These are phyloP conservation scores for Mycteria americana DNA, from an alignment of 2,797 vertebrate genomes.

Conservation along the genomic window DNA sequence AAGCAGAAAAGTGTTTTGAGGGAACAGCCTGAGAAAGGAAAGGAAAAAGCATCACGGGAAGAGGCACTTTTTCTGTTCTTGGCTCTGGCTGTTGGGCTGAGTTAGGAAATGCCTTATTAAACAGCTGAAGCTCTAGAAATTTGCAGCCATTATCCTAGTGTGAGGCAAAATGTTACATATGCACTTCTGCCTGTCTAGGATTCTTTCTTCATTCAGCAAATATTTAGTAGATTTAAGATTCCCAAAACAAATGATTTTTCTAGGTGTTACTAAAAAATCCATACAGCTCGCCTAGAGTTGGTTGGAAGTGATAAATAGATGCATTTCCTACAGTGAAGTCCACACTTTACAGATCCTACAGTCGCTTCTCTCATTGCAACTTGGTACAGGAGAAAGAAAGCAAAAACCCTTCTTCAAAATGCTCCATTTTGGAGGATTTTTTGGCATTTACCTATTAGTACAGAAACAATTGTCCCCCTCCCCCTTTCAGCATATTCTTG, in stretches of 20 bases:
- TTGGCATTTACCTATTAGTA: not conserved
- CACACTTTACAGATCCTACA: not conserved
- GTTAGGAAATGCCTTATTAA: not conserved
- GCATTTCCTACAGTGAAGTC: not conserved
- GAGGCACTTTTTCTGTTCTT: not conserved
- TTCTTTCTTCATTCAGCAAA: not conserved
- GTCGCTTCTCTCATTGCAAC: not conserved
- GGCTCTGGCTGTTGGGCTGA: not conserved
- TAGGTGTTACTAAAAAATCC: not conserved
- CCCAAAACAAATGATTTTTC: not conserved
- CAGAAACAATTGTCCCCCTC: not conserved
- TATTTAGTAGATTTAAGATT: not conserved
- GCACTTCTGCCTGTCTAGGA: not conserved
- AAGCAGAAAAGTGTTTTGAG: not conserved
- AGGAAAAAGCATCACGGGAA: not conserved
- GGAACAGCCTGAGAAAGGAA: not conserved
- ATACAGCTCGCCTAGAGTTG: not conserved
- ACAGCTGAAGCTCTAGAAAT: slow-evolving; percentile 1
- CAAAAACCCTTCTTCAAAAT: not conserved
- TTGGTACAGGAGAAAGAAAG: not conserved
- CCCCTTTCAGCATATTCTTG: not conserved
- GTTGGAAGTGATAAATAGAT: not conserved
- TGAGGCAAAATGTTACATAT: not conserved
- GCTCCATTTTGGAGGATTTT: not conserved
- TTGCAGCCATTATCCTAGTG: not conserved